A percentile compares a stretch with the other conserved stretches of the same genome.
Evolutionary conservation across 2,797 vertebrate genomes (phyloP).

Genomic region (Molothrus ater): DNA sequence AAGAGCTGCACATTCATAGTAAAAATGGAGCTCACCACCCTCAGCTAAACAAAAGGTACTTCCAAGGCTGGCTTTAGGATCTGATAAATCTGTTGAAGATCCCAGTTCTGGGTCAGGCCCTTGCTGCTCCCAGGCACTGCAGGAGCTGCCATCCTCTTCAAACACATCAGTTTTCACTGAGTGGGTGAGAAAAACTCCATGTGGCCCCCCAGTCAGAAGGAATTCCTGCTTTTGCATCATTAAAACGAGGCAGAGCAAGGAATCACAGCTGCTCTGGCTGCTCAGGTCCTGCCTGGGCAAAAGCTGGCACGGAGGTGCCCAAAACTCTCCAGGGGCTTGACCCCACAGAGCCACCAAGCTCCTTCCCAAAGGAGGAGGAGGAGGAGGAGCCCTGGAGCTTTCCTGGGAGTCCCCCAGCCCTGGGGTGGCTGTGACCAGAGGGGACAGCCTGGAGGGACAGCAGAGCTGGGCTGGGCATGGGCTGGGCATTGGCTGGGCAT

Average conservation of each 20-base stretch:
- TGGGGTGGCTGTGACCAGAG: neutral
- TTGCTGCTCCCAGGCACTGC: neutral
- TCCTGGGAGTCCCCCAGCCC: neutral
- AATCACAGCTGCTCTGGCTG: rapidly evolving
- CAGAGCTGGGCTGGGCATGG: neutral
- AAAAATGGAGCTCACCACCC: neutral
- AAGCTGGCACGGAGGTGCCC: neutral
- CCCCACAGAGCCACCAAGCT: neutral
- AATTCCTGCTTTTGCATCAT: neutral
- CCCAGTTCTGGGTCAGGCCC: neutral
- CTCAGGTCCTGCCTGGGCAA: rapidly evolving
- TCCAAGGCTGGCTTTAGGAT: neutral
- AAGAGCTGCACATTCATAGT: neutral
- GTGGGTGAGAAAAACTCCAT: rapidly evolving
- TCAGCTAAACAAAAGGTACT: neutral
- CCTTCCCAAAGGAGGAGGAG: neutral
- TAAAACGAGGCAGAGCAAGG: neutral
- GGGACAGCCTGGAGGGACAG: neutral
- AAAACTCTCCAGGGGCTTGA: neutral
- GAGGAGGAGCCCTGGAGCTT: neutral
- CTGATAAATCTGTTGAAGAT: neutral
- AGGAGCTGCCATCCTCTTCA: neutral
- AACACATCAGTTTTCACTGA: neutral
- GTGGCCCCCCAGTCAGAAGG: neutral
- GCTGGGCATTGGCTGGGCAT: no score